phyloP scores from a whole-genome alignment of 2,797 vertebrate genomes.

The Sylvilagus floridanus region DNA sequence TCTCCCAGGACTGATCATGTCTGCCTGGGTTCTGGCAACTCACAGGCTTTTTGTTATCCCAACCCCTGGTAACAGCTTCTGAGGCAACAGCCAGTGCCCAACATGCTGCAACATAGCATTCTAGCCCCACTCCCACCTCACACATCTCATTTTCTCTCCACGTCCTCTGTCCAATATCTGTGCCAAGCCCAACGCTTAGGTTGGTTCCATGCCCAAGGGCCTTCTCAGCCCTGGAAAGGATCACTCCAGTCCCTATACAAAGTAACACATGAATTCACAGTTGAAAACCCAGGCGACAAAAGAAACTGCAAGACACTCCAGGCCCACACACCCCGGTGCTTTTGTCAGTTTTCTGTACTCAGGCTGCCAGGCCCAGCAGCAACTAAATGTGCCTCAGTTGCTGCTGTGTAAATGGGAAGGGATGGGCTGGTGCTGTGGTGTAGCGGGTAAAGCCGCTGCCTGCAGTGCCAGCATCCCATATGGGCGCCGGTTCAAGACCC shows the following conservation, averaged over 20 bases:
- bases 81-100: constrained; percentile 3
- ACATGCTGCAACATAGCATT: neutral
- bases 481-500: too few relatives aligned
- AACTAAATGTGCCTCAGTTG: constrained; percentile 73
- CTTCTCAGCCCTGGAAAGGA: constrained; percentile 8
- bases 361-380: constrained; percentile 28
- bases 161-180: neutral
- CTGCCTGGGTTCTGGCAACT: neutral
- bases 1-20: neutral
- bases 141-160: neutral
- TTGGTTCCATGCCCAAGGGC: constrained; percentile 45
- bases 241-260: neutral
- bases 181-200: constrained; percentile 2
- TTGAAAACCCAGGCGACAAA: constrained; percentile 41
- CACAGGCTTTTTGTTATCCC: neutral
- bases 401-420: constrained; percentile 13
- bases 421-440: too few relatives aligned
- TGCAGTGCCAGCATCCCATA: too few relatives aligned
- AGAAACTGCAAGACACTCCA: constrained; percentile 23
- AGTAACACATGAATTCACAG: neutral
- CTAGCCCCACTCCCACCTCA: neutral
- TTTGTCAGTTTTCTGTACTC: constrained; percentile 44
- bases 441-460: too few relatives aligned
- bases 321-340: constrained; percentile 52
- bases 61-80: constrained; percentile 3